Conservation (phyloP, 2,113 vertebrate species). For the Lophius piscatorius region DNA sequence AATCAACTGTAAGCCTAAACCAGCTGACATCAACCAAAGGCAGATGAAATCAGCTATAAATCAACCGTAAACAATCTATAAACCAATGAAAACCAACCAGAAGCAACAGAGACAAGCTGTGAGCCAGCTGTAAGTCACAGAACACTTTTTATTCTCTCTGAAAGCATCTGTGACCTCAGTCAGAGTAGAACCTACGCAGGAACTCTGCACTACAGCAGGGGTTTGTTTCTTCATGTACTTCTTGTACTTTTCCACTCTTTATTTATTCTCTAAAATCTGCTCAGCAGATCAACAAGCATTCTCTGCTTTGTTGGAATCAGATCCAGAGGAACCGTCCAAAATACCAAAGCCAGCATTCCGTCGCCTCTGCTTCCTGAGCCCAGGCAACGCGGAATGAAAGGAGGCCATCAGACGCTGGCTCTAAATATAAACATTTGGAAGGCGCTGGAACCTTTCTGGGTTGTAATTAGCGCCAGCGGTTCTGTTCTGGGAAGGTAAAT, state of each 20-base stretch:
- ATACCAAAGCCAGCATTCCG: conserved; percentile 33
- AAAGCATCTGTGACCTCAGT: too few relatives aligned
- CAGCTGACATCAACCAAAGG: too few relatives aligned
- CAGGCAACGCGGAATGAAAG: conserved; percentile 69
- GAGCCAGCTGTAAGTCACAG: too few relatives aligned
- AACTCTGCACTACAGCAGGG: too few relatives aligned
- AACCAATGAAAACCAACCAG: too few relatives aligned
- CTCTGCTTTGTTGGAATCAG: conserved; percentile 22
- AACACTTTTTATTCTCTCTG: too few relatives aligned
- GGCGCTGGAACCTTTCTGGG: conserved; percentile 52
- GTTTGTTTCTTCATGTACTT: conserved; percentile 1
- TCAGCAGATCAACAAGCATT: conserved; percentile 18
- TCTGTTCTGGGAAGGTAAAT: conserved; percentile 65
- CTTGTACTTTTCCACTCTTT: neutral
- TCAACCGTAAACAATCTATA: too few relatives aligned
- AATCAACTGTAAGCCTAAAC: conserved; percentile 4
- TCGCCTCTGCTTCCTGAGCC: conserved; percentile 35
- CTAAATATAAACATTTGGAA: conserved; percentile 66
- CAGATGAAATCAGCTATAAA: too few relatives aligned
- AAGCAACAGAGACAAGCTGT: too few relatives aligned
- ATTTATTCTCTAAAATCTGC: conserved; percentile 37
- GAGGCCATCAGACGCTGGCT: conserved; percentile 44
- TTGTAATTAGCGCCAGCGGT: conserved; percentile 67
- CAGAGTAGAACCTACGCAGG: too few relatives aligned
- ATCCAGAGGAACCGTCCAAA: conserved; percentile 32